phyloP scores from a whole-genome alignment of 2,797 vertebrate species.

The Rhynchotus rufescens region DNA sequence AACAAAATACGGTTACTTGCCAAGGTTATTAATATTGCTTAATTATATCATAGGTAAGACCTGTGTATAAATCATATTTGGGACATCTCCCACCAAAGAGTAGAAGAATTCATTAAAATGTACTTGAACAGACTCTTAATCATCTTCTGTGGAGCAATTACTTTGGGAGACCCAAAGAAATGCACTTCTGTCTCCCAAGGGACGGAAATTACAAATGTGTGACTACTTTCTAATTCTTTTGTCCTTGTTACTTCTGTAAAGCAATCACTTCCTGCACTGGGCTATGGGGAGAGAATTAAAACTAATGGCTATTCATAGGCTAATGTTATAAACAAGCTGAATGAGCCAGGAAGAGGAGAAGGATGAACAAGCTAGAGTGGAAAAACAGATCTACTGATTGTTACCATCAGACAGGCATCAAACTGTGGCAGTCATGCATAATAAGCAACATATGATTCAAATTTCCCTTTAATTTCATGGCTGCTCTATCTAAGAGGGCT shows the following conservation, averaged over 20 bases:
- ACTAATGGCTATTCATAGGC: not conserved
- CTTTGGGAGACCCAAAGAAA: constrained; percentile 21
- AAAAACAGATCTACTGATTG: constrained; percentile 49
- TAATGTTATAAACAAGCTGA: not conserved
- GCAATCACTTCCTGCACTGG: not conserved
- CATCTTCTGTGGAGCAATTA: not conserved
- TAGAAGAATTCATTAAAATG: constrained; percentile 29
- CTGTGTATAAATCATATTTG: constrained; percentile 32
- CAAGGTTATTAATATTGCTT: constrained; percentile 36
- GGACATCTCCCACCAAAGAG: not conserved
- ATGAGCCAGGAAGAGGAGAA: not conserved
- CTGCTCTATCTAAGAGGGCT: constrained; percentile 12
- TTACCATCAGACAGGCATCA: constrained; percentile 41
- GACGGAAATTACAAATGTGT: not conserved
- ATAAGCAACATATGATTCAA: constrained; percentile 57
- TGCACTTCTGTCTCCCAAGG: not conserved
- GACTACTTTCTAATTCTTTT: not conserved
- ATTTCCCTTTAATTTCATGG: constrained; percentile 63
- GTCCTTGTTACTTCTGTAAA: not conserved
- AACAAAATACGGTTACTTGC: not conserved
- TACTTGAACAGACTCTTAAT: constrained; percentile 33
- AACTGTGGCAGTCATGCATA: constrained; percentile 30
- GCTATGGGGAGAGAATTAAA: not conserved
- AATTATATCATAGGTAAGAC: constrained; percentile 46
- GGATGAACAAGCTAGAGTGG: not conserved